Evolutionary conservation across 30 jellyfish, hydroid and myxozoan genomes (phyloP), one percentile per base, ranked within the genome.

Genomic region (Clytia hemisphaerica): DNA sequence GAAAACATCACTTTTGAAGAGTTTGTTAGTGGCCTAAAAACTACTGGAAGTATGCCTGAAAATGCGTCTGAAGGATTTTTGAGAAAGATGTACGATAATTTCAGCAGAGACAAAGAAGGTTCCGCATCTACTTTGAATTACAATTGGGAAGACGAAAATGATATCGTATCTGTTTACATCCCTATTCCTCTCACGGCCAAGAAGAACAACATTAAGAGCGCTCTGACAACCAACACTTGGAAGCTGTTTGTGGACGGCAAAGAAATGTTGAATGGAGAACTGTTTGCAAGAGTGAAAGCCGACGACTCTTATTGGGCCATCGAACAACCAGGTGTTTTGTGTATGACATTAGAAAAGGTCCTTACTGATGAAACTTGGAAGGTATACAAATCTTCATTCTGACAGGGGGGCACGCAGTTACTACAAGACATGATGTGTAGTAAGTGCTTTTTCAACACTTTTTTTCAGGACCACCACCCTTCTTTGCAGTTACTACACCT

Each of bases 301-400:
- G 92, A 64, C 62, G 94, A 77, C 37, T 65, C 89, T 27, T 76
- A 42, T 49, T 90, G 98, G 98, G 62, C 95, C 6, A 63, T 81
- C 48, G 98, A 90, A 42, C 54, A 87, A 25, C 88, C 95, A 32
- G 98, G 98, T 14, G 92, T 81, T 7, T 71, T 90, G 15, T 63
- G 94, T 45, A 82, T 90, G 95, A 77, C 92, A 4, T 22, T 90
- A 40, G 83, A 75, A 75, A 90, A 90, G 53, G 78, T 47, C 29
- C 5, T 35, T 7, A n/a, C 69, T 14, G 72, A 72, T 28, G 87
- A 71, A 51, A 37, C 38, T 2, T 82, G 95, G 98, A 69, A 53
- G 36, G 97, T 88, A 38, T n/a, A n/a, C n/a, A n/a, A n/a, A n/a
- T n/a, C n/a, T n/a, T n/a, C n/a, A n/a, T n/a, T n/a, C n/a, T n/a